Conservation (phyloP, 92 coral and sea anemone genomes). For the Chrysogorgia sp. region DNA sequence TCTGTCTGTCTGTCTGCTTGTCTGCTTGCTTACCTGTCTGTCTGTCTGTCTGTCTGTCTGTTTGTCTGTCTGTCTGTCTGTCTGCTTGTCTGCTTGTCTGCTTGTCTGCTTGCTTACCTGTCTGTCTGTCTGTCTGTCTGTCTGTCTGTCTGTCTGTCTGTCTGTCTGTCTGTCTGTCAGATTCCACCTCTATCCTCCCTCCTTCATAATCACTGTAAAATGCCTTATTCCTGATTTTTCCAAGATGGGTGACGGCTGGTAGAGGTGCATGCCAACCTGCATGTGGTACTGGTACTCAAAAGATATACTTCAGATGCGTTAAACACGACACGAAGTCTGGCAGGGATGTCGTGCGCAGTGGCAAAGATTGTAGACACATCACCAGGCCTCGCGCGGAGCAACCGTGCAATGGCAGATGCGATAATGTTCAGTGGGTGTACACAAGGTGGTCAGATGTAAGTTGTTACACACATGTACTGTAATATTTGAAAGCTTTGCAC, state of each 20-base stretch:
- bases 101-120: not conserved
- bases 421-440: conserved; percentile 77
- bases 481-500: not conserved
- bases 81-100: not conserved
- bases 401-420: conserved; percentile 75
- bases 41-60: not conserved
- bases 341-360: conserved; percentile 44
- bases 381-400: conserved; percentile 63
- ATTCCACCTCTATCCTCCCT: not conserved
- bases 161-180: not conserved
- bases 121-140: not conserved
- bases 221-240: not conserved
- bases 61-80: not conserved
- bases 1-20: not conserved
- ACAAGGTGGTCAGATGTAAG: conserved; percentile 77
- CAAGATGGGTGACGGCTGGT: conserved; percentile 68
- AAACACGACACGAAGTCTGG: conserved; percentile 48
- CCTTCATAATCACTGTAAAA: not conserved
- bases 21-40: not conserved
- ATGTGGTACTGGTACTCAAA: conserved; percentile 84
- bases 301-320: conserved; percentile 65
- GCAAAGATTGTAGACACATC: conserved; percentile 62
- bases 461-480: not conserved
- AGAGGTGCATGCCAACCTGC: conserved; percentile 67
- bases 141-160: not conserved